Percentiles rank a stretch among this genome's conserved stretches.
These are phyloP conservation scores for Gephyroberyx darwinii DNA, from an alignment of 2,797 vertebrate genomes.

Conservation along the genomic window DNA sequence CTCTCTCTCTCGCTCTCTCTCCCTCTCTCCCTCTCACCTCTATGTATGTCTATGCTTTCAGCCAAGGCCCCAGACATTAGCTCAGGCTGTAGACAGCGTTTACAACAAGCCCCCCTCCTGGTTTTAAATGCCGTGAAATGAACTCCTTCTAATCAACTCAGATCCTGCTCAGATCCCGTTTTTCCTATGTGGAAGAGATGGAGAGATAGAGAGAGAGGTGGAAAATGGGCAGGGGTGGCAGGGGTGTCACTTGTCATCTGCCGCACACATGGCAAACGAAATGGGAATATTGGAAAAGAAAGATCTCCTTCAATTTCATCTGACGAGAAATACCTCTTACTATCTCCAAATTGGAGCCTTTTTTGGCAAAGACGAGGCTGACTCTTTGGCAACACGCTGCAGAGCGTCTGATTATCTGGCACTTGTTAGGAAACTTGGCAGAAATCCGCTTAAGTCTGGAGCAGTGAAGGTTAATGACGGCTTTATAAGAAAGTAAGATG, in stretches of 20 bases:
- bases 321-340: not conserved
- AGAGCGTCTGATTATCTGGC: not conserved
- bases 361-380: too few species aligned
- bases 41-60: conserved; percentile 29
- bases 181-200: conserved; percentile 20
- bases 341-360: too few species aligned
- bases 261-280: too few species aligned
- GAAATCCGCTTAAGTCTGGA: conserved; percentile 24
- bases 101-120: conserved; percentile 60
- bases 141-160: conserved; percentile 70
- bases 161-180: too few species aligned
- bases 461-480: conserved; percentile 43
- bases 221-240: too few species aligned
- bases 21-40: conserved; percentile 1
- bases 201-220: not conserved
- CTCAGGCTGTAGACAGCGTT: conserved; percentile 66
- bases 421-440: not conserved
- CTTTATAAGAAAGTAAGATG: conserved; percentile 35
- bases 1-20: conserved; percentile 11
- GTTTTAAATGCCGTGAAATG: conserved; percentile 69
- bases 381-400: too few species aligned
- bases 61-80: conserved; percentile 63
- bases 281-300: not conserved
- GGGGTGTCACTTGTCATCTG: too few species aligned
- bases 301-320: not conserved